Percentiles rank a stretch among this genome's conserved stretches.
phyloP scores from a whole-genome alignment of 2,797 vertebrate species.

The Trichosurus vulpecula region DNA sequence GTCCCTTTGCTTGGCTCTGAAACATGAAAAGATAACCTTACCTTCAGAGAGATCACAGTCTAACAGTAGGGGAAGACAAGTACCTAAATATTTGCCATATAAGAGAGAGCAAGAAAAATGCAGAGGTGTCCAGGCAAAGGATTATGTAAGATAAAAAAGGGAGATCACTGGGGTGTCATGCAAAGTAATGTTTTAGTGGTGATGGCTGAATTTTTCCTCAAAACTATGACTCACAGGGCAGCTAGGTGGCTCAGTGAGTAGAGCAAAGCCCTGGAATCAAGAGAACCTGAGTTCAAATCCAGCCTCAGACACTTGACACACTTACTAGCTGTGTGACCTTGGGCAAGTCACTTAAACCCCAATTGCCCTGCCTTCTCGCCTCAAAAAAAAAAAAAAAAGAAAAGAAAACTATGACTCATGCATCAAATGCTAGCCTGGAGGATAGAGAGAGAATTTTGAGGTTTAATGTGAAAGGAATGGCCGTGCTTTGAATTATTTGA shows the following conservation, averaged over 20 bases:
- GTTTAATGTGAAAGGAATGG: not conserved
- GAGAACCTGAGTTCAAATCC: no score
- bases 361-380: no score
- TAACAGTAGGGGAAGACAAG: not conserved
- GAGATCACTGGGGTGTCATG: not conserved
- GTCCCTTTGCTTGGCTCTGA: not conserved
- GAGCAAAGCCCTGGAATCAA: no score
- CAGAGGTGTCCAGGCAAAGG: not conserved
- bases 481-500: not conserved
- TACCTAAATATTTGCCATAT: not conserved
- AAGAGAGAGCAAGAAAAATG: not conserved
- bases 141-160: not conserved
- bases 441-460: not conserved
- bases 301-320: no score
- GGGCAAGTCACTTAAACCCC: no score
- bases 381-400: no score
- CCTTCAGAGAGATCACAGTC: not conserved
- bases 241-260: no score
- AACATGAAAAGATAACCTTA: not conserved
- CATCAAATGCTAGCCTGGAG: not conserved
- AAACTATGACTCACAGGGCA: no score
- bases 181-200: not conserved
- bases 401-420: not conserved
- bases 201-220: not conserved
- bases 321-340: no score